These are phyloP conservation scores for Cyclophora punctaria DNA, from an alignment of 2,888 invertebrate species.

Conservation along the genomic window DNA sequence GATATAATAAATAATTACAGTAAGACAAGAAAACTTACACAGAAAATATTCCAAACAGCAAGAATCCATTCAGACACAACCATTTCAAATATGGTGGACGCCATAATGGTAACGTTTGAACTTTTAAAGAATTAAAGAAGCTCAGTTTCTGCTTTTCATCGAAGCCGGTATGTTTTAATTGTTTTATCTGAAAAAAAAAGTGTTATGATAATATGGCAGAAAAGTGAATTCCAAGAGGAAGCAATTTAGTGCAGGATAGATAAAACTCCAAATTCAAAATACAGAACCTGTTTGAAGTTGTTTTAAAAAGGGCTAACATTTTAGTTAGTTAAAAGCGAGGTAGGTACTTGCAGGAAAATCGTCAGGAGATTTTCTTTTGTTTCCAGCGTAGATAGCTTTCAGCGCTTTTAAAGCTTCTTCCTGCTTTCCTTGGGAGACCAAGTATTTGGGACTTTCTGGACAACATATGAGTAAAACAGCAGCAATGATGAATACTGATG, in stretches of 20 bases:
- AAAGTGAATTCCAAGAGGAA: too few relatives aligned
- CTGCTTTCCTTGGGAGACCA: slow-evolving; percentile 77
- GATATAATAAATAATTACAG: too few relatives aligned
- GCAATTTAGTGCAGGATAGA: too few relatives aligned
- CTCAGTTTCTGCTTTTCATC: slow-evolving; percentile 25
- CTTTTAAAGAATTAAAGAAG: slow-evolving; percentile 54
- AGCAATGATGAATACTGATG: slow-evolving; percentile 73
- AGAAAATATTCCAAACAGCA: slow-evolving; percentile 79
- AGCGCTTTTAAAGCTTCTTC: slow-evolving; percentile 79
- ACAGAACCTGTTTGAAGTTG: too few relatives aligned
- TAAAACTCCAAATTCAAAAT: too few relatives aligned
- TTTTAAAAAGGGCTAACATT: too few relatives aligned
- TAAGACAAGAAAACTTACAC: slow-evolving; percentile 62
- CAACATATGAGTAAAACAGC: slow-evolving; percentile 71
- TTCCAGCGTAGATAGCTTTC: slow-evolving; percentile 72
- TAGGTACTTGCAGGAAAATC: slow-evolving; percentile 66
- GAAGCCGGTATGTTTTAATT: slow-evolving; percentile 29
- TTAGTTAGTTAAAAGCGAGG: not conserved
- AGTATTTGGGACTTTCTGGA: slow-evolving; percentile 88
- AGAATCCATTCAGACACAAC: slow-evolving; percentile 68
- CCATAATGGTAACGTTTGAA: slow-evolving; percentile 72
- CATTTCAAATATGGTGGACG: slow-evolving; percentile 69
- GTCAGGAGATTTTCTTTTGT: slow-evolving; percentile 46
- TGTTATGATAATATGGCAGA: not conserved
- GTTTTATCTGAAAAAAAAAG: slow-evolving; percentile 44